Evolutionary conservation across 2,113 vertebrate genomes (phyloP), one percentile per base, ranked within the genome.

Genomic region (Promerops cafer): DNA sequence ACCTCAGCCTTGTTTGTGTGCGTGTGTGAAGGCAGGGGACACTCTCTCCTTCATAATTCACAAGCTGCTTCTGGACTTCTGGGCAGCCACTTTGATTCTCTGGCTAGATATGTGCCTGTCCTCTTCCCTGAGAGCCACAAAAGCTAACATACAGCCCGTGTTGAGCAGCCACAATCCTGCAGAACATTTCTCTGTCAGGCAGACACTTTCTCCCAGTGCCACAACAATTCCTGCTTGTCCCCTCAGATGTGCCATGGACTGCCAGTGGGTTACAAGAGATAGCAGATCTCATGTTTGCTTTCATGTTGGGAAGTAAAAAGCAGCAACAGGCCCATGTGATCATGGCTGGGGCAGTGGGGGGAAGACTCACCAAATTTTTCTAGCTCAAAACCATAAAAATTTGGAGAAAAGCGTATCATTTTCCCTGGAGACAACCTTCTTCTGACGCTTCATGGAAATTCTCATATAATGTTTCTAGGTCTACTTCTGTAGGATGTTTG

Each of bases 1-100:
- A 96, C 96, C 72, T 96, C 91, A 63, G 69, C 75, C 78, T 89
- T 94, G 65, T 13, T 85, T 94, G 61, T 50, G 61, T 82, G 90
- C 22, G 52, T 69, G 70, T 53, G 56, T 77, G 90, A 90, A 89
- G n/a, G 37, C 42, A 69, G 33, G 49, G 81, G 91, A 94, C 45
- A 44, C 94, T 94, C 85, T 94, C 94, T 91, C 35, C 78, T 39
- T 70, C 75, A 23, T 72, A 59, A 35, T 80, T 89, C 44, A 54
- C 30, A 69, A 56, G 52, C 39, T 79, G 5, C 65, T 77, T 61
- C 84, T 52, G 45, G 35, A 66, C 11, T 78, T 75, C 80, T 95
- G 85, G 42, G 44, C 57, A 90, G 69, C 49, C 24, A 10, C 64
- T 83, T 70, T 53, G 59, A 24, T 76, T 33, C 59, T 71, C 64